Conservation (phyloP, 2,113 vertebrate species). For the Heliornis fulica region DNA sequence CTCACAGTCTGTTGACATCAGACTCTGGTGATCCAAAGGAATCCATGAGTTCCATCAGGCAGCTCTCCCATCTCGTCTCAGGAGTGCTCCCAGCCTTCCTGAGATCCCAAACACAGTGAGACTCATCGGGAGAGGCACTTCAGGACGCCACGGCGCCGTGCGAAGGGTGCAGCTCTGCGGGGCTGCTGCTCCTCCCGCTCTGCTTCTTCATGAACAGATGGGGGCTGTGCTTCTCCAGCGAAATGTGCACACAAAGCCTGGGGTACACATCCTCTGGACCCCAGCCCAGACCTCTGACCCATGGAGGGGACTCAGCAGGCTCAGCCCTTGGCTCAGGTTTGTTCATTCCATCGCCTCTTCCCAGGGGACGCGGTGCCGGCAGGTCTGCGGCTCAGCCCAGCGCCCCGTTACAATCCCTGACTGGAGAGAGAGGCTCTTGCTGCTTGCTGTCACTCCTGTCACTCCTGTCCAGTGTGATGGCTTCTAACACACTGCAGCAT, state of each 20-base stretch:
- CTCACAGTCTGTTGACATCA: neutral
- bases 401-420: too few relatives aligned
- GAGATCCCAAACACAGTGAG: neutral
- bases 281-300: too few relatives aligned
- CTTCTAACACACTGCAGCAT: accelerated
- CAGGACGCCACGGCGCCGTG: accelerated
- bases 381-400: neutral
- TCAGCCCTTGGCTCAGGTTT: too few relatives aligned
- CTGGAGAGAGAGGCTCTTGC: neutral
- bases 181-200: neutral
- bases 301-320: too few relatives aligned
- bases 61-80: neutral
- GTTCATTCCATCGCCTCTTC: neutral
- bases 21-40: neutral
- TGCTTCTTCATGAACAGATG: accelerated
- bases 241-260: neutral
- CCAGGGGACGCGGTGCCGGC: neutral
- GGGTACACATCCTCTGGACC: accelerated
- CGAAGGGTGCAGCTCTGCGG: neutral
- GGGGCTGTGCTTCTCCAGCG: neutral
- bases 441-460: neutral
- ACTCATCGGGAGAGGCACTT: neutral
- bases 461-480: too few relatives aligned
- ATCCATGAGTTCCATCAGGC: neutral
- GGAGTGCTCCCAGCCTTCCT: neutral